These are phyloP conservation scores for Podotricha telesiphe DNA, from an alignment of 2,888 invertebrate species.

Conservation along the genomic window DNA sequence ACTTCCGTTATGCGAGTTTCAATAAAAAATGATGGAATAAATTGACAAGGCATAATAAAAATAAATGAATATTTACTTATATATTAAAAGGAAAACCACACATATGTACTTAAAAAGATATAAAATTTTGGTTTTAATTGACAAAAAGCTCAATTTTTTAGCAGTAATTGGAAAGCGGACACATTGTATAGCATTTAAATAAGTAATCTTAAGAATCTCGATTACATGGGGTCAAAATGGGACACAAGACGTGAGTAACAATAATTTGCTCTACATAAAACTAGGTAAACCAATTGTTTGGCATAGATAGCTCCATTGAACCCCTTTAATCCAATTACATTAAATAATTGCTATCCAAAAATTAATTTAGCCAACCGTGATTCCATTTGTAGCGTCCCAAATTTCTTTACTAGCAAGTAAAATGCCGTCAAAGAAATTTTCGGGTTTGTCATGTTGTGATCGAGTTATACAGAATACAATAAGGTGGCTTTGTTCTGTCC, in stretches of 20 bases:
- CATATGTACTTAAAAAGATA: neutral
- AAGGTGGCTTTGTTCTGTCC: conserved; percentile 57
- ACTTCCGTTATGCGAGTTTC: conserved; percentile 36
- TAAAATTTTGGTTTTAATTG: neutral
- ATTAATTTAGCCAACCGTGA: conserved; percentile 48
- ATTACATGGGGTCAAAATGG: neutral
- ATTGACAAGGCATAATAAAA: neutral
- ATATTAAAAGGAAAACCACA: neutral
- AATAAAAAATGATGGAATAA: conserved; percentile 4
- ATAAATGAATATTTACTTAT: neutral
- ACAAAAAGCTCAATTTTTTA: neutral
- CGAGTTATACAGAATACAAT: conserved; percentile 47
- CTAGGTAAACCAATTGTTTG: conserved; percentile 29
- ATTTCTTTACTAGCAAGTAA: conserved; percentile 38
- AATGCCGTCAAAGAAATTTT: conserved; percentile 46
- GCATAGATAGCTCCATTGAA: conserved; percentile 34
- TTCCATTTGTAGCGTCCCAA: conserved; percentile 38
- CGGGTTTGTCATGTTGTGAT: conserved; percentile 50
- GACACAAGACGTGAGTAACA: conserved; percentile 22
- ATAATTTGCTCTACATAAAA: conserved; percentile 37
- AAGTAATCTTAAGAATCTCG: neutral
- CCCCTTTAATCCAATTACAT: conserved; percentile 51
- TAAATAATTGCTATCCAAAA: conserved; percentile 53
- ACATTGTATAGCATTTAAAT: neutral
- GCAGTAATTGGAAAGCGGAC: neutral